Evolutionary conservation across 2,113 vertebrate genomes (phyloP).

Genomic region (Falcunculus frontatus): DNA sequence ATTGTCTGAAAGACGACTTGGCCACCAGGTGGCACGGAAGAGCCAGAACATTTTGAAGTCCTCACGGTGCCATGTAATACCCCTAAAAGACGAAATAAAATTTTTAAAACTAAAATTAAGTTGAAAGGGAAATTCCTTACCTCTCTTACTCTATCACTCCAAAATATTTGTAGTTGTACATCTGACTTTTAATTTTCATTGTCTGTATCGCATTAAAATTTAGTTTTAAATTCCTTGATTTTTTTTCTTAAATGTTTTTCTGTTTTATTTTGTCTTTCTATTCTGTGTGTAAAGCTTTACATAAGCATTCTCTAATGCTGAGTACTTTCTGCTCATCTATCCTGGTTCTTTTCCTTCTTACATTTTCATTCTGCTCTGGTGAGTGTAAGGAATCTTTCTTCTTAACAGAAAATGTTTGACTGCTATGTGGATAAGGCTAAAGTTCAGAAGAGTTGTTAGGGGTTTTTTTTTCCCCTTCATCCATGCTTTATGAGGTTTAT

Average conservation of each 20-base stretch:
- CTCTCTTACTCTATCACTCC: background rate
- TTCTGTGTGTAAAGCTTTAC: slow-evolving; percentile 61
- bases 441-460: background rate
- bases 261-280: slow-evolving; percentile 57
- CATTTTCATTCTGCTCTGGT: slow-evolving; percentile 66
- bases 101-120: background rate
- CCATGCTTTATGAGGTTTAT: background rate
- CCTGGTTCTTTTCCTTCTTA: slow-evolving; percentile 65
- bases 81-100: background rate
- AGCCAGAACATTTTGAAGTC: background rate
- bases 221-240: background rate
- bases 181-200: background rate
- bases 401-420: slow-evolving; percentile 38
- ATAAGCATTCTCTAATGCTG: slow-evolving; percentile 63
- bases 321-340: slow-evolving; percentile 67
- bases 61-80: accelerated
- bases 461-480: background rate
- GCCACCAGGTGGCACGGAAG: slow-evolving; percentile 61
- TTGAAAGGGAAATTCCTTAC: slow-evolving; percentile 11
- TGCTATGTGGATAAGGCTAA: background rate
- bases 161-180: background rate
- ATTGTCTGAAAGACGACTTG: background rate
- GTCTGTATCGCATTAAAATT: background rate
- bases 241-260: slow-evolving; percentile 38
- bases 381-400: slow-evolving; percentile 69